Conservation (phyloP, 1,140 invertebrate genomes). For the Propsilocerus akamusi region DNA sequence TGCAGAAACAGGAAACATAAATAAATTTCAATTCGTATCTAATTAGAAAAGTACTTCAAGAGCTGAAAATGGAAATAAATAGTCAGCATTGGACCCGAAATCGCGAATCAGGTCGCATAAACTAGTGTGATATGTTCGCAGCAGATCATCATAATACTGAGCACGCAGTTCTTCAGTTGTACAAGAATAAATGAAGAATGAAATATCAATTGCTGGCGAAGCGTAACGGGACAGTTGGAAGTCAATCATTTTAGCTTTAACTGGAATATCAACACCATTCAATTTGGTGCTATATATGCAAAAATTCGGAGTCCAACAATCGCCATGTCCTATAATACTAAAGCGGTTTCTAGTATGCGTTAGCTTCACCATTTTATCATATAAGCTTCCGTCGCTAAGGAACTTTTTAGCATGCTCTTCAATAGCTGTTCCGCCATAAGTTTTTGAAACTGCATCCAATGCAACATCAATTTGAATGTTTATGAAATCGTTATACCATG, state of each 20-base stretch:
- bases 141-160: slow-evolving; percentile 31
- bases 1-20: not conserved
- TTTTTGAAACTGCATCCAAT: slow-evolving; percentile 38
- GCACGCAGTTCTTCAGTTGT: slow-evolving; percentile 33
- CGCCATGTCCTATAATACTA: slow-evolving; percentile 45
- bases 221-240: slow-evolving; percentile 43
- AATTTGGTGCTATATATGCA: slow-evolving; percentile 27
- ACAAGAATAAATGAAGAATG: slow-evolving; percentile 40
- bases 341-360: slow-evolving; percentile 16
- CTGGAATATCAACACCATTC: slow-evolving; percentile 17
- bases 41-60: slow-evolving; percentile 15
- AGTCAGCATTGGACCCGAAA: slow-evolving; percentile 36
- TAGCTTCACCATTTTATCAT: slow-evolving; percentile 20
- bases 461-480: slow-evolving; percentile 29
- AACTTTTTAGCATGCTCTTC: slow-evolving; percentile 32
- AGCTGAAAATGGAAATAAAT: slow-evolving; percentile 31
- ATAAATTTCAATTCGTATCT: not conserved
- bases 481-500: slow-evolving; percentile 43
- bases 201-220: slow-evolving; percentile 36
- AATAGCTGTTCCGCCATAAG: slow-evolving; percentile 36
- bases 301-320: slow-evolving; percentile 57
- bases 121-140: slow-evolving; percentile 34
- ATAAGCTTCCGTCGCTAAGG: slow-evolving; percentile 23
- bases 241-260: slow-evolving; percentile 41
- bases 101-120: slow-evolving; percentile 30